These are phyloP conservation scores for Columba livia DNA, from an alignment of 2,113 vertebrate genomes.

Conservation along the genomic window DNA sequence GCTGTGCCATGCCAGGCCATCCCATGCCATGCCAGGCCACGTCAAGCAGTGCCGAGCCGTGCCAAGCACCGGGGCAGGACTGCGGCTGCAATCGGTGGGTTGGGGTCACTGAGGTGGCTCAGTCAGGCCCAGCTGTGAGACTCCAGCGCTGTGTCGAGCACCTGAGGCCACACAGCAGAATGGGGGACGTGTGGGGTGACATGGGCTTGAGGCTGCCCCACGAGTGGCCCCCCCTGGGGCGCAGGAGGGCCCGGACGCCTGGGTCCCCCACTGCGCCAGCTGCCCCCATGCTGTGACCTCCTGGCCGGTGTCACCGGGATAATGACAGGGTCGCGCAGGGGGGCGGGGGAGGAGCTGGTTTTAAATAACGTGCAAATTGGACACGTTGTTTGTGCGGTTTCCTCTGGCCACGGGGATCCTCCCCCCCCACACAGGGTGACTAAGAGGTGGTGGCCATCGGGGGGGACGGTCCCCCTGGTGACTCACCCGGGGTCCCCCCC, in stretches of 20 bases:
- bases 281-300: background rate
- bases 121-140: background rate
- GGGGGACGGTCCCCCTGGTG: background rate
- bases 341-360: constrained; percentile 55
- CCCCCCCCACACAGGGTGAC: constrained; percentile 11
- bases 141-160: background rate
- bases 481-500: constrained; percentile 37
- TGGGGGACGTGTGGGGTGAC: background rate
- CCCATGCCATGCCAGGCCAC: background rate
- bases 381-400: constrained; percentile 55
- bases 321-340: constrained; percentile 51
- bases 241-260: background rate
- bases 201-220: background rate
- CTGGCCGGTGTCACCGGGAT: constrained; percentile 12
- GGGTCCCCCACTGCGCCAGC: background rate
- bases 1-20: background rate
- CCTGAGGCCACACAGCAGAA: fast-evolving
- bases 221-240: too few species aligned
- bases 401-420: constrained; percentile 55
- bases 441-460: constrained; percentile 12
- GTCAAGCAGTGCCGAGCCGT: background rate
- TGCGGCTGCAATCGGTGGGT: background rate
- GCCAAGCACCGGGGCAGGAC: background rate
- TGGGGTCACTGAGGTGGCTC: constrained; percentile 21
- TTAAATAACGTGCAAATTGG: constrained; percentile 71